A percentile compares a stretch with the other conserved stretches of the same genome.
These are phyloP conservation scores for Erebia palarica DNA, from an alignment of 2,888 invertebrate genomes.

Conservation along the genomic window DNA sequence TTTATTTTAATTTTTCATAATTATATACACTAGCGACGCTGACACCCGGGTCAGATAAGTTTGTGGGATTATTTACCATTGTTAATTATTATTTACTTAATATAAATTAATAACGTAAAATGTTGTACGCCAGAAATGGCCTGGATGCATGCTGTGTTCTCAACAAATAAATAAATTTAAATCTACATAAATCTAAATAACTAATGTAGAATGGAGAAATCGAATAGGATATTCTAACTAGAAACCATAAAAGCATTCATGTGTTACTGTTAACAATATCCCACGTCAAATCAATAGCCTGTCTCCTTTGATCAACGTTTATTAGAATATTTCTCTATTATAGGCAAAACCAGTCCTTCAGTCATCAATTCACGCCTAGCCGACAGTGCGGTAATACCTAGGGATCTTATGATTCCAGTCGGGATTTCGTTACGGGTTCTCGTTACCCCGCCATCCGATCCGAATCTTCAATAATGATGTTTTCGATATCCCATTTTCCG, in stretches of 20 bases:
- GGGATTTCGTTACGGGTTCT: slow-evolving; percentile 37
- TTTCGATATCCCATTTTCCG: slow-evolving; percentile 44
- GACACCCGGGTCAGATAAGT: too few species aligned
- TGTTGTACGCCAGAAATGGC: too few species aligned
- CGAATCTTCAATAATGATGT: slow-evolving; percentile 43
- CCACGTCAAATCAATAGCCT: slow-evolving; percentile 1
- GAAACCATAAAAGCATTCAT: not conserved
- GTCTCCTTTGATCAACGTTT: not conserved
- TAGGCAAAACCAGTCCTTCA: not conserved
- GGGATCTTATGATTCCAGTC: slow-evolving; percentile 33
- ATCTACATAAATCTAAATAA: too few species aligned
- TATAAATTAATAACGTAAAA: too few species aligned
- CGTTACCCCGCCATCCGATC: slow-evolving; percentile 39
- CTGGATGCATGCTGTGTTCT: too few species aligned
- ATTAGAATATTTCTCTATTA: not conserved
- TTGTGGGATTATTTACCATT: too few species aligned
- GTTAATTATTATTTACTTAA: too few species aligned
- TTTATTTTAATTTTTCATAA: too few species aligned
- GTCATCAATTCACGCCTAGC: slow-evolving; percentile 24
- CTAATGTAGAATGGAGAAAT: not conserved
- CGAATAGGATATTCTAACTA: not conserved
- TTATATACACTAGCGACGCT: too few species aligned
- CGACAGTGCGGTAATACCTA: slow-evolving; percentile 25
- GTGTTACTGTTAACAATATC: not conserved
- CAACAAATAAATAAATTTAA: too few species aligned